Evolutionary conservation across 2,888 invertebrate species (phyloP).

Genomic region (Rhamphomyia laevipes): DNA sequence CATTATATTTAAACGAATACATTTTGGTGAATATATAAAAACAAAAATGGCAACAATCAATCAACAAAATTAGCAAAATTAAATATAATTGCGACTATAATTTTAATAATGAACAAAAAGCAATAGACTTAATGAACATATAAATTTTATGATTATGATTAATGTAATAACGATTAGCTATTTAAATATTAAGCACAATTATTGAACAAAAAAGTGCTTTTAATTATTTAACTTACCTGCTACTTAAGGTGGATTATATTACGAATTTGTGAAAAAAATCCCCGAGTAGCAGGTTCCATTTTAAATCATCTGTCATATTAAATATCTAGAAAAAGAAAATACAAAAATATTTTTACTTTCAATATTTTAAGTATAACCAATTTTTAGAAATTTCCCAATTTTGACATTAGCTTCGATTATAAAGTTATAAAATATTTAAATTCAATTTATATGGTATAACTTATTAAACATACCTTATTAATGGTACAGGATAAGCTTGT

Average conservation of each 20-base stretch:
- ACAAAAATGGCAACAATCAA: too few species aligned
- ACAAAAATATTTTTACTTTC: background rate
- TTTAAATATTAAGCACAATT: too few species aligned
- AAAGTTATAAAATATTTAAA: too few species aligned
- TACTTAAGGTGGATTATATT: conserved; percentile 17
- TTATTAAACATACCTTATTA: conserved; percentile 23
- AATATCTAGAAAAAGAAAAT: background rate
- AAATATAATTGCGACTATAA: background rate
- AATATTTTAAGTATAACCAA: background rate
- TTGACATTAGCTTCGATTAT: background rate
- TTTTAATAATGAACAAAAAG: background rate
- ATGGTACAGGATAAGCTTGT: conserved; percentile 38
- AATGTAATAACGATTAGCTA: too few species aligned
- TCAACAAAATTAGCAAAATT: too few species aligned
- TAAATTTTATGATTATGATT: too few species aligned
- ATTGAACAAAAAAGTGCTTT: too few species aligned
- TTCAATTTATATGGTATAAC: too few species aligned
- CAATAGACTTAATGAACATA: too few species aligned
- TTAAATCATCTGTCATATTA: conserved; percentile 8
- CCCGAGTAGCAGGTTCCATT: conserved; percentile 20
- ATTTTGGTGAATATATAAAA: too few species aligned
- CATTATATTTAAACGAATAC: too few species aligned
- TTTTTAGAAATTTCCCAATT: too few species aligned
- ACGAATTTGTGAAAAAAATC: conserved; percentile 11
- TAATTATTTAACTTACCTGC: conserved; percentile 18